A percentile compares a stretch with the other conserved stretches of the same genome.
Evolutionary conservation across 2,888 invertebrate species (phyloP).

Genomic region (Pterobdella sp.): DNA sequence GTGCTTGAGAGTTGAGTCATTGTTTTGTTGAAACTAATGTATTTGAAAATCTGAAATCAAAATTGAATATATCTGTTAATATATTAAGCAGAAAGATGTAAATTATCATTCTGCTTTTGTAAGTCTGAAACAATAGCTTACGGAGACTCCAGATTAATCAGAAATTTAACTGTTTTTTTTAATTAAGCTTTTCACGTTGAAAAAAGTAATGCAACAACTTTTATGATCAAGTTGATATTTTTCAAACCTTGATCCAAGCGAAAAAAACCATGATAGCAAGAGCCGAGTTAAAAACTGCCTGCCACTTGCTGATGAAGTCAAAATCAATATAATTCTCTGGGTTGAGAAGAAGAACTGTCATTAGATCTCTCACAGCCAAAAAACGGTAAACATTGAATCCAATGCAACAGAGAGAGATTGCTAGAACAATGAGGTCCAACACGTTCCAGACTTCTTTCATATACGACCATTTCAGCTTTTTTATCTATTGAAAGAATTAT

Average conservation of each 20-base stretch:
- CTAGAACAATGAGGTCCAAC: conserved; percentile 59
- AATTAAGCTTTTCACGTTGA: no score
- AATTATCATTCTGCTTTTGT: no score
- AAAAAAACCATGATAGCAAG: conserved; percentile 63
- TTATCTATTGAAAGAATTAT: conserved; percentile 45
- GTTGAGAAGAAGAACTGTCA: conserved; percentile 50
- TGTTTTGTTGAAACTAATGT: conserved; percentile 67
- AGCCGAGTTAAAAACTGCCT: conserved; percentile 55
- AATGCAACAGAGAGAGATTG: conserved; percentile 54
- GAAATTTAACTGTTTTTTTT: no score
- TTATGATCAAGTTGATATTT: no score
- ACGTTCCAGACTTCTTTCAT: conserved; percentile 61
- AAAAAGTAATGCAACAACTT: no score
- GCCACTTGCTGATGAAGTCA: conserved; percentile 58
- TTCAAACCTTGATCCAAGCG: conserved; percentile 63
- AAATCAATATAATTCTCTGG: conserved; percentile 57
- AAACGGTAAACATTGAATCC: conserved; percentile 55
- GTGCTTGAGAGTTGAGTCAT: conserved; percentile 69
- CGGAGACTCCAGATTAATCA: no score
- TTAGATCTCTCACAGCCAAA: conserved; percentile 47
- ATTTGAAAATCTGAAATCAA: conserved; percentile 61
- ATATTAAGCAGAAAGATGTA: no score
- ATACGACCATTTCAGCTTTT: conserved; percentile 52
- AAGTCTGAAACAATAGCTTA: no score
- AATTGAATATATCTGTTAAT: neutral